Evolutionary conservation across 2,797 vertebrate species (phyloP), one percentile per base, ranked within the genome.

Genomic region (Sylvilagus floridanus): DNA sequence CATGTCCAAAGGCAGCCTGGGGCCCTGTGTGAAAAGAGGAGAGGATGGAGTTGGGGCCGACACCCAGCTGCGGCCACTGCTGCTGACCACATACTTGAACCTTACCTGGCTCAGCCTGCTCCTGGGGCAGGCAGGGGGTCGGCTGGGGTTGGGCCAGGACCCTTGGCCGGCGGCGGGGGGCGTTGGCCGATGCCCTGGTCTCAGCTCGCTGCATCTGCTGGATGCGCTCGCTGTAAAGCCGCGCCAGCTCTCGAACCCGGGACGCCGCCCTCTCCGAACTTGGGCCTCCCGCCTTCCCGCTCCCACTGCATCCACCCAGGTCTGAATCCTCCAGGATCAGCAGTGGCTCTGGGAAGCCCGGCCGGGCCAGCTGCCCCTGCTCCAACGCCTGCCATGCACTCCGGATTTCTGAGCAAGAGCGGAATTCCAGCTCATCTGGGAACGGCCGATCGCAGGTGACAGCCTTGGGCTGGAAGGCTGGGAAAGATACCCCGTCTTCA

Each of bases 181-280:
- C 96, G 0, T 93, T 93, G 63, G 88, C 66, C 0, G 97, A 54
- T 5, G 71, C 92, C 95, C 79, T 37, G 4, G 96, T 96, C 94
- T 96, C 97, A 0, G 96, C 97, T 42, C 98, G 98, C 90, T 99
- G 99, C 98, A 99, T 98, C 95, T 98, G 98, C 87, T 98, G 97
- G 78, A 98, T 98, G 94, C 99, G 99, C 96, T 98, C 97, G 0
- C 99, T 99, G 97, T 99, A 99, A 98, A 99, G 99, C 24, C 97
- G 98, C 5, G 99, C 99, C 96, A 99, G 47, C 32, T 99, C 99
- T 60, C 99, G 99, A 32, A 99, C 99, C n/a, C 99, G 99, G 94
- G 98, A 99, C 0, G 99, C 97, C 47, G 99, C 99, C 22, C 99
- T 98, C 93, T 99, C 99, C 0, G 99, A 99, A 92, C 98, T 98